Base-by-base conservation (phyloP, 1,140 invertebrate genomes). In the Drosophila guanche region DNA sequence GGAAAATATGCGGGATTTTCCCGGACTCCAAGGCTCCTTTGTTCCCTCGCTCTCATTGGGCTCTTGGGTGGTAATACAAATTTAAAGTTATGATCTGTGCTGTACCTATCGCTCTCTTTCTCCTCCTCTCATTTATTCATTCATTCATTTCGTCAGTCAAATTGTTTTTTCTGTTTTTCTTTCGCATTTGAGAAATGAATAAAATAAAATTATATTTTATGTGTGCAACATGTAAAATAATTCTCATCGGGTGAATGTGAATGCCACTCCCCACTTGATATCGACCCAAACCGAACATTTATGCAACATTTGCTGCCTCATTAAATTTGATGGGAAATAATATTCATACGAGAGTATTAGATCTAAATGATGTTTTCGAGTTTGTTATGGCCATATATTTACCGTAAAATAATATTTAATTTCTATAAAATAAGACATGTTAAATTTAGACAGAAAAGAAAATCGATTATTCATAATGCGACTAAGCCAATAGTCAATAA, bases 131-230 rank as follows among this genome's bases (percentile, higher is more conserved):
- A 27, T 10, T 33, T 10, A 12, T 12, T 37, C 84, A 83, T 88
- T 88, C 79, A 88, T 89, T 84, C 76, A 88, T 88, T 77, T 77
- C 83, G 85, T 88, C 75, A 83, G 73, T 76, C 73, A 86, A 65
- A 59, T 63, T 74, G 52, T 48, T 41, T 23, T 41, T 29, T 37
- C 48, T 80, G 46, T 79, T 72, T 68, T 48, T 84, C 53, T 78
- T 83, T 79, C 83, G 75, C 63, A 79, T 88, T 77, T 67, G 79
- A 85, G 79, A 80, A 86, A 90, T 89, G 79, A 79, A 88, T 88
- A 85, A 90, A 83, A 88, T 88, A 90, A 90, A 89, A 86, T 90
- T 90, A 86, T 90, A 90, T 90, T 90, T 90, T 89, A 89, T 90
- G 75, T 57, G 70, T 70, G 84, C 89, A 90, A 90, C 89, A 90